These are phyloP conservation scores for Charina bottae DNA, from an alignment of 2,113 vertebrate species.

Conservation along the genomic window DNA sequence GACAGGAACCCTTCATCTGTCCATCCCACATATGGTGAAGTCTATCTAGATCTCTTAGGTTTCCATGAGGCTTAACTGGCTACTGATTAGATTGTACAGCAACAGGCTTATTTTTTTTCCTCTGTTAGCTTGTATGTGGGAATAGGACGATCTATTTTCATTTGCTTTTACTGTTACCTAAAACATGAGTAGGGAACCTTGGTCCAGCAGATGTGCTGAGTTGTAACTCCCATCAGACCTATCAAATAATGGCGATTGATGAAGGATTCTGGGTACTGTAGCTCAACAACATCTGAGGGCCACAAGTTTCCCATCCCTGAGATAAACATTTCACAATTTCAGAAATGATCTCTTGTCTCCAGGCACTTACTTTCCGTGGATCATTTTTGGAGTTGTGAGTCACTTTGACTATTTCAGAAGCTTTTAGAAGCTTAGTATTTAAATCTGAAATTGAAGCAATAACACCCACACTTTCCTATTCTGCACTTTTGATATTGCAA, in stretches of 20 bases:
- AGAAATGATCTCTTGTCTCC: slow-evolving; percentile 28
- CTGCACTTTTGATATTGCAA: neutral
- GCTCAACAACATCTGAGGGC: neutral
- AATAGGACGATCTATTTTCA: no score
- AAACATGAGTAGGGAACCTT: neutral
- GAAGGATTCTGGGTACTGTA: neutral
- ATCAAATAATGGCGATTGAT: neutral
- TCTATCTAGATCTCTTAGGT: no score
- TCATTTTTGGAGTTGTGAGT: slow-evolving; percentile 23
- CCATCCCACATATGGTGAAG: no score
- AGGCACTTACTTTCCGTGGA: slow-evolving; percentile 30
- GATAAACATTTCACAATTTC: neutral
- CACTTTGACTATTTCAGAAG: slow-evolving; percentile 13
- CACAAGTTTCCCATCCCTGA: neutral
- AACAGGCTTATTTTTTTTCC: no score
- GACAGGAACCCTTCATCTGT: no score
- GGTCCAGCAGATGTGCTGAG: neutral
- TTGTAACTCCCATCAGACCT: neutral
- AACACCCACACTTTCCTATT: neutral
- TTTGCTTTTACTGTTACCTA: no score
- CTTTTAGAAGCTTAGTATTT: slow-evolving; percentile 50
- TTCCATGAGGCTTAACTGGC: no score
- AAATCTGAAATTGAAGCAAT: slow-evolving; percentile 31
- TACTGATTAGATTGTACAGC: no score
- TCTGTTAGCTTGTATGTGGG: no score